Conservation (phyloP, 1,140 invertebrate species). For the Trachelipus rathkii region DNA sequence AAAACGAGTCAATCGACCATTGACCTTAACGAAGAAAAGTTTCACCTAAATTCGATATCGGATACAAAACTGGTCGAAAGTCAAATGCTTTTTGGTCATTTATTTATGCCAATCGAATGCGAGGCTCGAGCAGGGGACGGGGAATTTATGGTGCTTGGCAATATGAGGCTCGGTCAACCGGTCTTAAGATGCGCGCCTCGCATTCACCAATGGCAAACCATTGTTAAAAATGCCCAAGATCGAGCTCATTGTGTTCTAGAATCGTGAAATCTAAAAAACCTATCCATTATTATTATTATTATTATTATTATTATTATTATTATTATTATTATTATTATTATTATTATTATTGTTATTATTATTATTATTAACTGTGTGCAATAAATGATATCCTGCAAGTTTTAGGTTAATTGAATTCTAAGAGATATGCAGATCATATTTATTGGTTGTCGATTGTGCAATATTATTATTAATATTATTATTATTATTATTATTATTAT, state of each 20-base stretch:
- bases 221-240: background rate
- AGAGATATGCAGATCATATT: no score
- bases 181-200: constrained; percentile 58
- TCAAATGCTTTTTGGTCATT: constrained; percentile 47
- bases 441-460: no score
- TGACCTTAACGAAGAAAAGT: background rate
- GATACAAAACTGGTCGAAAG: background rate
- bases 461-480: no score
- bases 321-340: background rate
- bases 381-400: no score
- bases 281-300: background rate
- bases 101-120: constrained; percentile 60
- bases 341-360: background rate
- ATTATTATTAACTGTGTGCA: background rate
- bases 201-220: background rate
- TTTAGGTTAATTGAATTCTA: no score
- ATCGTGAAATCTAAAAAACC: background rate
- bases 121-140: constrained; percentile 65
- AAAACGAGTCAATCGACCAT: background rate
- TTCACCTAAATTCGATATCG: no score
- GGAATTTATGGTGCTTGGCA: constrained; percentile 74
- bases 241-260: background rate
- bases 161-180: constrained; percentile 65
- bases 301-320: background rate
- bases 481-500: no score